Percentiles rank a stretch among this genome's conserved stretches.
Evolutionary conservation across 2,888 invertebrate genomes (phyloP).

Genomic region (Drosophila buzzatii): DNA sequence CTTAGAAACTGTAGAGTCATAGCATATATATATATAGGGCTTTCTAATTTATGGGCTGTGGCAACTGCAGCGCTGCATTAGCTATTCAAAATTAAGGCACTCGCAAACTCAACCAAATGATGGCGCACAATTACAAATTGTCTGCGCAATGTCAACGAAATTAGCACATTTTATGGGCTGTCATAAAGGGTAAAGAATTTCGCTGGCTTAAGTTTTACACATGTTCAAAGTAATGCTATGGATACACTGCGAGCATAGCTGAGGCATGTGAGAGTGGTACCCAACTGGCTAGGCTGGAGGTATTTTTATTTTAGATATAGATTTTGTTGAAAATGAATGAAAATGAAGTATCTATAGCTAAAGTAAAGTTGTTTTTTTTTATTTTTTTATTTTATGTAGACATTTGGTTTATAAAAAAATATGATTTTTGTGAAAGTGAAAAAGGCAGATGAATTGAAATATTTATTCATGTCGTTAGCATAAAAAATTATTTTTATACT

Average conservation of each 20-base stretch:
- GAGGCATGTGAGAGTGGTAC: neutral
- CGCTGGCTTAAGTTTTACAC: conserved; percentile 25
- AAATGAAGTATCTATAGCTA: too few species aligned
- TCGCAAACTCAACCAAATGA: conserved; percentile 29
- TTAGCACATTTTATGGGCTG: conserved; percentile 66
- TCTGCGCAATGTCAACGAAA: conserved; percentile 66
- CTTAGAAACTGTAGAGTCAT: conserved; percentile 22
- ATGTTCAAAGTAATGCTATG: neutral
- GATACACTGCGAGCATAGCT: neutral
- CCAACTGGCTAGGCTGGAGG: neutral
- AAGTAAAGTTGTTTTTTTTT: too few species aligned
- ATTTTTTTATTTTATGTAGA: too few species aligned
- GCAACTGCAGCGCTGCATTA: conserved; percentile 40
- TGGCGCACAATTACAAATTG: conserved; percentile 59
- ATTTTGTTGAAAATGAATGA: too few species aligned
- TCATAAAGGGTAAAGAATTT: conserved; percentile 31
- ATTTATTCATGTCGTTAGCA: too few species aligned
- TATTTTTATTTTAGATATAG: neutral
- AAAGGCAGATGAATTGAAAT: too few species aligned
- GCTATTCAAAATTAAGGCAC: conserved; percentile 48
- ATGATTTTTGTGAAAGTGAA: too few species aligned
- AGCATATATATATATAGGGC: neutral
- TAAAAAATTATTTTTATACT: too few species aligned
- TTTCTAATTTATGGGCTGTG: conserved; percentile 48
- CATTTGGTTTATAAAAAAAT: too few species aligned